Evolutionary conservation across 2,888 invertebrate genomes (phyloP).

Genomic region (Euphydryas editha): DNA sequence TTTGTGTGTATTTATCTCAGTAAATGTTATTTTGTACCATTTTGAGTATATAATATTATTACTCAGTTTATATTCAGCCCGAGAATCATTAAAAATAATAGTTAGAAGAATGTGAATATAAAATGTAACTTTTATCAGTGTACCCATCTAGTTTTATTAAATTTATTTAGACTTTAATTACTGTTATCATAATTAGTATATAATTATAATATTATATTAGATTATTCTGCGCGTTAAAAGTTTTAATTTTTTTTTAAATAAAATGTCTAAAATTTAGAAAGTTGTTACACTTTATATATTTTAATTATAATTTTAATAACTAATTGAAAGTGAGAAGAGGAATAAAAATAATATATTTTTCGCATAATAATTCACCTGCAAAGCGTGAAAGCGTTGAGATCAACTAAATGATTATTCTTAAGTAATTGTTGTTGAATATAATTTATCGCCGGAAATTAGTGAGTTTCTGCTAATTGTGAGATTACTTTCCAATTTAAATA

Average conservation of each 20-base stretch:
- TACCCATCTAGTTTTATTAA: too few relatives aligned
- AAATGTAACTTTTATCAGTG: too few relatives aligned
- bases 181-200: too few relatives aligned
- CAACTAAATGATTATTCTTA: slow-evolving; percentile 24
- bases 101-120: too few relatives aligned
- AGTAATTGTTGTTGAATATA: slow-evolving; percentile 14
- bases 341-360: slow-evolving; percentile 39
- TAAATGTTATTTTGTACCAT: not conserved
- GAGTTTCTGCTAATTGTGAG: slow-evolving; percentile 12
- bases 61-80: too few relatives aligned
- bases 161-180: too few relatives aligned
- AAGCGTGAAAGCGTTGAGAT: slow-evolving; percentile 32
- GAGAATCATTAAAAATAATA: too few relatives aligned
- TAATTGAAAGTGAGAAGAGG: slow-evolving; percentile 7
- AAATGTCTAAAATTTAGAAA: not conserved
- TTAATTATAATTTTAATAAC: not conserved
- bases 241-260: not conserved
- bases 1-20: not conserved
- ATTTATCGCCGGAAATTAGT: slow-evolving; percentile 24
- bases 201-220: too few relatives aligned
- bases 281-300: not conserved
- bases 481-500: slow-evolving; percentile 12
- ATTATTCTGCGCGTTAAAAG: too few relatives aligned
- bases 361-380: slow-evolving; percentile 7
- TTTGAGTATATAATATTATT: too few relatives aligned